phyloP scores from a whole-genome alignment of 2,888 invertebrate genomes.

The Ferrisia virgata region DNA sequence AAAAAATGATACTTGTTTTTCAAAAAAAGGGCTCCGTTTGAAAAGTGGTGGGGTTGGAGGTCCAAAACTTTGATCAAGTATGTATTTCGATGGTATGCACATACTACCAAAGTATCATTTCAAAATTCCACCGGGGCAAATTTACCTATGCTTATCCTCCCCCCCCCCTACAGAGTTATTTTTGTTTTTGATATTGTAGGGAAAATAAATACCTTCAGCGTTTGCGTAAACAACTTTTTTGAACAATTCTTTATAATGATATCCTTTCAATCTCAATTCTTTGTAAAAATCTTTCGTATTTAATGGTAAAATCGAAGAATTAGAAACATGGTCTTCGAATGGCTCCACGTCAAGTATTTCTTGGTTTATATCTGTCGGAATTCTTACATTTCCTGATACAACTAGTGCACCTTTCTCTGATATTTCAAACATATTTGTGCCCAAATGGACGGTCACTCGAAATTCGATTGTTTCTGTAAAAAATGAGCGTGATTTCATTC shows the following conservation, averaged over 20 bases:
- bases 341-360: constrained; percentile 57
- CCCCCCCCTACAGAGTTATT: too few species aligned
- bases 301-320: constrained; percentile 55
- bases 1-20: too few species aligned
- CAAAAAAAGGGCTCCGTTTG: too few species aligned
- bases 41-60: too few species aligned
- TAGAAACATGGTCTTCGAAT: constrained; percentile 54
- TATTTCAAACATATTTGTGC: constrained; percentile 61
- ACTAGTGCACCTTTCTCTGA: constrained; percentile 67
- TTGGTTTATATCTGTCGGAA: constrained; percentile 58
- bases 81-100: too few species aligned
- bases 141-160: too few species aligned
- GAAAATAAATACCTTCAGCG: constrained; percentile 51
- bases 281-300: constrained; percentile 56
- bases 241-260: constrained; percentile 61
- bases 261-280: constrained; percentile 58
- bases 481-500: constrained; percentile 62
- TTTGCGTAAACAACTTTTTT: constrained; percentile 61
- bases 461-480: constrained; percentile 55
- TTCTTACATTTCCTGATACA: constrained; percentile 66
- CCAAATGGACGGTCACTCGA: constrained; percentile 61
- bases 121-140: too few species aligned
- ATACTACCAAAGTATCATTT: too few species aligned
- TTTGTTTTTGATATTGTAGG: too few species aligned
- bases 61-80: too few species aligned